Conservation (phyloP, 2,888 invertebrate species). For the Trichopoda pennipes region DNA sequence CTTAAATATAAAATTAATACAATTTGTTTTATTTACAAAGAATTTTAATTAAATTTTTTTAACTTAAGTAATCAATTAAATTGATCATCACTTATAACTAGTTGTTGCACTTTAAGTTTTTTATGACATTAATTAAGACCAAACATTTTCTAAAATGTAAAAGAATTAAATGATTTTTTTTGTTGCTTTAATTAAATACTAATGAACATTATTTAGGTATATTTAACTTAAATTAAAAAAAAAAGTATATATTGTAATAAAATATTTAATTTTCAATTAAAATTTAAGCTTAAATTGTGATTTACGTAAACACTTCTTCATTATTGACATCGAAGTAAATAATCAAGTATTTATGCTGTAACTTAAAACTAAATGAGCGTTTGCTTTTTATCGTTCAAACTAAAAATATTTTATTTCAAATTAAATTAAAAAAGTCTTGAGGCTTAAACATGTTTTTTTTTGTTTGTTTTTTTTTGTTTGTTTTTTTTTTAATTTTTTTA, state of each 20-base stretch:
- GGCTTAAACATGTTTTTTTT: no score
- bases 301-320: constrained; percentile 58
- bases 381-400: constrained; percentile 46
- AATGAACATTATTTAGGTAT: constrained; percentile 66
- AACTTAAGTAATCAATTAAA: constrained; percentile 60
- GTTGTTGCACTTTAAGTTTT: constrained; percentile 57
- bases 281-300: constrained; percentile 16
- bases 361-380: constrained; percentile 61
- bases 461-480: no score
- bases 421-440: constrained; percentile 64
- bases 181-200: constrained; percentile 48
- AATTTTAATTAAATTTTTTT: constrained; percentile 8
- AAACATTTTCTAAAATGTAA: constrained; percentile 35
- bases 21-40: constrained; percentile 57
- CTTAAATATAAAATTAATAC: constrained; percentile 47
- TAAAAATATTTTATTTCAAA: constrained; percentile 32
- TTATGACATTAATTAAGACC: constrained; percentile 22
- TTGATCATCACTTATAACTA: constrained; percentile 56
- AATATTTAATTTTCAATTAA: not conserved
- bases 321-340: constrained; percentile 66
- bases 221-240: not conserved
- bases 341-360: constrained; percentile 60
- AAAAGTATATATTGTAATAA: no score
- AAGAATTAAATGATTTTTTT: constrained; percentile 17
- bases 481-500: constrained; percentile 10